phyloP scores from a whole-genome alignment of 1,140 invertebrate genomes.

The Rhynchophorus ferrugineus region DNA sequence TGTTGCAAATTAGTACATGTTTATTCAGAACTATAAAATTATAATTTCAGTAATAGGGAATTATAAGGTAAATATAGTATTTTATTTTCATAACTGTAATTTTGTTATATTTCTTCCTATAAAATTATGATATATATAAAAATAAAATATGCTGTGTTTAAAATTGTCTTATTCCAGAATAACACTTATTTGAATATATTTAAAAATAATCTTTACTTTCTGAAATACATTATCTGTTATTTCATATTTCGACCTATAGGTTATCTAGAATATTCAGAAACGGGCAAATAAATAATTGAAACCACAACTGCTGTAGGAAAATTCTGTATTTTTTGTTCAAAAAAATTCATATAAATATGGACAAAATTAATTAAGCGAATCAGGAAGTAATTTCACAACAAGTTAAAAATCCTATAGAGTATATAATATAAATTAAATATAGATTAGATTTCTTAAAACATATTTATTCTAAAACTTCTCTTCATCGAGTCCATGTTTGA shows the following conservation, averaged over 20 bases:
- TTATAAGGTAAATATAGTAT: constrained; percentile 23
- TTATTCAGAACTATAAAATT: no score
- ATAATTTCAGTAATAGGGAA: constrained; percentile 16
- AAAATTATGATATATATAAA: constrained; percentile 14
- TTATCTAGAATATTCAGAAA: no score
- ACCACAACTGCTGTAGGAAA: background rate
- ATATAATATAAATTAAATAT: constrained; percentile 12
- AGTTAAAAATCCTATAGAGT: background rate
- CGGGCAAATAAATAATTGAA: no score
- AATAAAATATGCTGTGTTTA: constrained; percentile 5
- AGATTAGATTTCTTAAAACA: background rate
- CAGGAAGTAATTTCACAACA: background rate
- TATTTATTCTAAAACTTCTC: constrained; percentile 74
- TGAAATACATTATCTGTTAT: no score
- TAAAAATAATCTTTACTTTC: no score
- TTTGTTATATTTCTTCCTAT: constrained; percentile 22
- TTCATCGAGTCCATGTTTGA: constrained; percentile 90
- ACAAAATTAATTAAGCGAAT: background rate
- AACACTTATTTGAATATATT: background rate
- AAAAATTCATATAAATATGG: background rate
- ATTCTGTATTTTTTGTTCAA: background rate
- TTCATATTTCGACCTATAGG: no score
- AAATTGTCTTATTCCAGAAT: constrained; percentile 1
- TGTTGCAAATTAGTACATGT: constrained; percentile 5
- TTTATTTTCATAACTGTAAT: constrained; percentile 27